phyloP scores from a whole-genome alignment of 2,797 vertebrate species.

The Cuculus canorus region DNA sequence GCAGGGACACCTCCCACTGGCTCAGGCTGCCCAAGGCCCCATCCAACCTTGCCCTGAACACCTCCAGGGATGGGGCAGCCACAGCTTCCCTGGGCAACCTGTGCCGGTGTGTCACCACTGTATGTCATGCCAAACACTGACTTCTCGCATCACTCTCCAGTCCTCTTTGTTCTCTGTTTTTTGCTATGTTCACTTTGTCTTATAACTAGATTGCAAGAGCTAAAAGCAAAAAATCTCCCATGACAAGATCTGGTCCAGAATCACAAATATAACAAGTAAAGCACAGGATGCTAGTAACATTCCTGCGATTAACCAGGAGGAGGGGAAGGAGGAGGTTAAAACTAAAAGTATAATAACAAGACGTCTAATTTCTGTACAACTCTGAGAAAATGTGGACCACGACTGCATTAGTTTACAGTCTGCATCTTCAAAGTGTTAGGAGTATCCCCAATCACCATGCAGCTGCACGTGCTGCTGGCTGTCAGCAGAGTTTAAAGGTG shows the following conservation, averaged over 20 bases:
- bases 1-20: too few species aligned
- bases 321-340: neutral
- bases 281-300: neutral
- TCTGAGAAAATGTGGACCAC: neutral
- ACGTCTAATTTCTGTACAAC: neutral
- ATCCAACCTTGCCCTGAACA: too few species aligned
- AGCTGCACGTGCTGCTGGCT: neutral
- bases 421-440: neutral
- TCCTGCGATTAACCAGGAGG: neutral
- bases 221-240: neutral
- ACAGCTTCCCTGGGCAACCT: too few species aligned
- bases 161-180: neutral
- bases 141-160: neutral
- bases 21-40: too few species aligned
- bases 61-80: too few species aligned
- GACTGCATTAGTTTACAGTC: neutral
- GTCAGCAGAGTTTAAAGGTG: neutral
- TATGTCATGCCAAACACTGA: accelerated
- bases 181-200: neutral
- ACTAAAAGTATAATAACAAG: neutral
- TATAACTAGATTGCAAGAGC: neutral
- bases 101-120: too few species aligned
- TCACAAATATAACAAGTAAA: neutral
- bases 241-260: neutral
- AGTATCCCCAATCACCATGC: neutral